Evolutionary conservation across 2,797 vertebrate genomes (phyloP), one percentile per base, ranked within the genome.

Genomic region (Liasis olivaceus): DNA sequence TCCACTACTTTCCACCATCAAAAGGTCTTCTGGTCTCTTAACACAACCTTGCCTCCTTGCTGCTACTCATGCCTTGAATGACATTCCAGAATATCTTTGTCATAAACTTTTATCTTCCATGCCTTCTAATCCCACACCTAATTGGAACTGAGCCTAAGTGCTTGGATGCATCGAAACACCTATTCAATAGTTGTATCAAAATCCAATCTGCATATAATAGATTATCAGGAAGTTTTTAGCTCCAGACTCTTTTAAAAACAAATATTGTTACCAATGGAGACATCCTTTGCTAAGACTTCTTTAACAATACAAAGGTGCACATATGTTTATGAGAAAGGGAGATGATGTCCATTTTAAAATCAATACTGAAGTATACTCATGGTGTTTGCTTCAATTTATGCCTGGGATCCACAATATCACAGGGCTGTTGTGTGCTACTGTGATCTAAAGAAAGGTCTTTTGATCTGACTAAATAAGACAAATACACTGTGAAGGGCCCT

Each of bases 331-430:
- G 42, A 28, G 28, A 0, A 0, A 24, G 94, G 63, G 0, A 0
- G 77, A 81, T 90, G 72, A 56, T 63, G 88, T 9, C n/a, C 92
- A 20, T 92, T 85, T 89, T 58, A 89, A 56, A 91, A 59, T n/a
- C 87, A 90, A 2, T 87, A 89, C 58, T 36, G 88, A 88, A 89
- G 59, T 24, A 64, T 0, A 85, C 13, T 89, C 5, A 58, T 1
- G 85, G 14, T 0, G 8, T 72, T 69, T 87, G 81, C 0, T 89
- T 56, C n/a, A 2, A 42, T 92, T 93, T 0, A 0, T 1, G 20
- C 85, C 72, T 66, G 22, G 85, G 56, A 31, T 13, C 54, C 63
- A 28, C n/a, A 66, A 42, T 42, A 47, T 5, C 56, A 60, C 64
- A 63, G 87, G 28, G 26, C 42, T 42, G 87, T 63, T 54, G 56